A percentile compares a stretch with the other conserved stretches of the same genome.
These are phyloP conservation scores for Dinothrombium tinctorium DNA, from an alignment of 1,140 invertebrate genomes.

Conservation along the genomic window DNA sequence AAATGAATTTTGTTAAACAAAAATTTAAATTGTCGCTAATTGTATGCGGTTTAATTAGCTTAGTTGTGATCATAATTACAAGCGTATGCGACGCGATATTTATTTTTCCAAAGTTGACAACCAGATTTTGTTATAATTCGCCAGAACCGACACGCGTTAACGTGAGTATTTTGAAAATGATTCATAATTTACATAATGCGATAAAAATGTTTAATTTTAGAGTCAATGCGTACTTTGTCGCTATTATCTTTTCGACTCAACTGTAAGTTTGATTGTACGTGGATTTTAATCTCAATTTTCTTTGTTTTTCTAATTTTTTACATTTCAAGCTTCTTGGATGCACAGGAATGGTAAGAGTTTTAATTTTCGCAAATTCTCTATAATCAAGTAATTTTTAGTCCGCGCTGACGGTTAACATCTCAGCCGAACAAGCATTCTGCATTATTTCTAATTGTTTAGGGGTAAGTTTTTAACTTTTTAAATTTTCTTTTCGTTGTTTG, in stretches of 20 bases:
- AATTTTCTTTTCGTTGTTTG: not conserved
- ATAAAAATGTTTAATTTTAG: not conserved
- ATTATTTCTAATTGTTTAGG: slow-evolving; percentile 1
- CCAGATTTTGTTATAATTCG: slow-evolving; percentile 2
- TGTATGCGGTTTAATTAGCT: no score
- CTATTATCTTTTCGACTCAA: slow-evolving; percentile 1
- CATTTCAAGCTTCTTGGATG: not conserved
- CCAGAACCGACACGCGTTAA: not conserved
- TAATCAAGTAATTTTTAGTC: not conserved
- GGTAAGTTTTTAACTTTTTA: not conserved
- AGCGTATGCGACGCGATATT: not conserved
- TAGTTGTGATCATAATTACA: not conserved
- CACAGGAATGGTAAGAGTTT: not conserved
- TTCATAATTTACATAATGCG: not conserved
- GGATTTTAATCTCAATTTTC: not conserved
- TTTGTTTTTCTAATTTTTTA: not conserved
- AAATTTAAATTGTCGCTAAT: no score
- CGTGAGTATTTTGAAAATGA: not conserved
- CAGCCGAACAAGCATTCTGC: slow-evolving; percentile 1
- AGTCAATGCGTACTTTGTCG: slow-evolving; percentile 1
- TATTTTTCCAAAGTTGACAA: not conserved
- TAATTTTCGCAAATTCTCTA: not conserved
- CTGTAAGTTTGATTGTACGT: not conserved
- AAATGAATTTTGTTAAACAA: no score
- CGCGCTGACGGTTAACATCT: slow-evolving; percentile 2